Base-by-base conservation (phyloP, 2,113 vertebrate species). In the Pantherophis guttatus region DNA sequence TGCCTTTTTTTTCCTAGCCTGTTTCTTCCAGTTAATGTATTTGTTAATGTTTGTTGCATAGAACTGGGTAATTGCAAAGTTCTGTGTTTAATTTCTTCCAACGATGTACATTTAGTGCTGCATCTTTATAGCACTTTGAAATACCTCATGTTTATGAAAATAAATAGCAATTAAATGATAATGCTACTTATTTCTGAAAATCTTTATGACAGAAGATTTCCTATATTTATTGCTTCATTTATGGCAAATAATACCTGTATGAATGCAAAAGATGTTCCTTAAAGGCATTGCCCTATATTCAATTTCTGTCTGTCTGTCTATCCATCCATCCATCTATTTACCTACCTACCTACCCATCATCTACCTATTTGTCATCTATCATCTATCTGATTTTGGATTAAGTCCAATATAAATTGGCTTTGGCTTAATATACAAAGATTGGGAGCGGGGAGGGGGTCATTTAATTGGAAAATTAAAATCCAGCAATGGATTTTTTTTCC, bases 101-200 rank as follows among this genome's bases (percentile, higher is more conserved):
- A 97, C 96, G 93, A 98, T 99, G 98, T 99, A 99, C 98, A 99
- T 99, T 99, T 99, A 99, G 99, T 99, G 99, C 99, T 99, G 98
- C 98, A 98, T 99, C 99, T 99, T 98, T 98, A 93, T 99, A 99
- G 99, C 99, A 99, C 99, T 99, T 99, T 99, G 99, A 99, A 99
- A 99, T 99, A 99, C 99, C 99, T 99, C 99, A 99, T 99, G 98
- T 99, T 99, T 99, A 99, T 98, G 98, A 98, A 99, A 99, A 99
- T 99, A 99, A 99, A 99, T 99, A 99, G 99, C 98, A 98, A 97
- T 98, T 98, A 98, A 98, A 97, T 97, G 95, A 98, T 96, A 93
- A 48, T 94, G 93, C 93, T 92, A 94, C 94, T 95, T 96, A 94
- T 91, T 96, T 95, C 96, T 95, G 50, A 48, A 89, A 44, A 89